These are phyloP conservation scores for Cydia fagiglandana DNA, from an alignment of 1,140 invertebrate genomes.

Conservation along the genomic window DNA sequence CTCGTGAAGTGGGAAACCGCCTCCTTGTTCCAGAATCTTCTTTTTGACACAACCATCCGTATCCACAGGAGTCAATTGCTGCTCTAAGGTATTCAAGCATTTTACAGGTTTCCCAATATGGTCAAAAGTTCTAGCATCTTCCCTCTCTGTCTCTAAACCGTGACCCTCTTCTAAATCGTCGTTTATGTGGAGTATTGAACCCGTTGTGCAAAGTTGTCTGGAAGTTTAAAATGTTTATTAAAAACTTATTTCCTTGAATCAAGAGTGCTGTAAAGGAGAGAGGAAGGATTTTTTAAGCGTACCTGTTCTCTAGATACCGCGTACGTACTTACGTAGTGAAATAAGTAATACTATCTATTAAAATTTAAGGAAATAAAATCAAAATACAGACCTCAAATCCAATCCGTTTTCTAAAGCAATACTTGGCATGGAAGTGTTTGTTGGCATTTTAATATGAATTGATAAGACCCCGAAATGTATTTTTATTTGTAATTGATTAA, in stretches of 20 bases:
- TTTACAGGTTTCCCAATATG: constrained; percentile 58
- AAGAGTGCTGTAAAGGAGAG: neutral
- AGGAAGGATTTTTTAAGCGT: neutral
- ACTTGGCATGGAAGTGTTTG: constrained; percentile 31
- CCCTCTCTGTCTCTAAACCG: constrained; percentile 41
- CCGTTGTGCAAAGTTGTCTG: constrained; percentile 61
- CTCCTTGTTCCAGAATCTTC: constrained; percentile 65
- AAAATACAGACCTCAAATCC: constrained; percentile 54
- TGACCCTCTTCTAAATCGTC: constrained; percentile 51
- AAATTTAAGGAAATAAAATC: neutral
- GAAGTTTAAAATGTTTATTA: constrained; percentile 35
- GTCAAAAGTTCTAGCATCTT: constrained; percentile 42
- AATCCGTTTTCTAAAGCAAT: constrained; percentile 60
- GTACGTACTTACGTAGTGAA: too few relatives aligned
- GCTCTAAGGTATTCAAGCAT: constrained; percentile 52
- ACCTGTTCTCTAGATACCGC: neutral
- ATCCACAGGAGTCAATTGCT: constrained; percentile 52
- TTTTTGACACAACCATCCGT: constrained; percentile 61
- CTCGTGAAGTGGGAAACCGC: constrained; percentile 56
- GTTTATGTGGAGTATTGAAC: constrained; percentile 67
- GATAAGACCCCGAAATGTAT: neutral
- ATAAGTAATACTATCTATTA: too few relatives aligned
- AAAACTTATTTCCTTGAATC: neutral
- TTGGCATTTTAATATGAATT: neutral
- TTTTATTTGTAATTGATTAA: neutral